Conservation (phyloP, 2,797 vertebrate species). For the Nothura maculosa region DNA sequence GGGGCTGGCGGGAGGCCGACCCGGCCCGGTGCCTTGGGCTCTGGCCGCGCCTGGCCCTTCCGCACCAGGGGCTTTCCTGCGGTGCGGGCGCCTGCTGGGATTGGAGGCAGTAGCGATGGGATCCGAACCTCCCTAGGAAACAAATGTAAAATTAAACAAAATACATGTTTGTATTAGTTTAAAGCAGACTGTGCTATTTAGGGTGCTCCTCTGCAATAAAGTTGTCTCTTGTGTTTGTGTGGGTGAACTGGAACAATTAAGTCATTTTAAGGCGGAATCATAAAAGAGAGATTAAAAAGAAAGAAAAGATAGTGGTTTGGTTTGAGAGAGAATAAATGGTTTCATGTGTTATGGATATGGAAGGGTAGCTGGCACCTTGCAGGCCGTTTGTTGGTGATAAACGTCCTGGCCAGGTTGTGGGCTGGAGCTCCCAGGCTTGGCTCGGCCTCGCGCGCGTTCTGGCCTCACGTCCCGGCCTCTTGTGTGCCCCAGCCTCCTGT, state of each 20-base stretch:
- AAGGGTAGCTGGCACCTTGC: neutral
- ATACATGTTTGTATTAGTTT: conserved; percentile 52
- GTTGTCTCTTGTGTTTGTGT: conserved; percentile 54
- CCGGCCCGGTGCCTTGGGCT: neutral
- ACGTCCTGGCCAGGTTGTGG: accelerated
- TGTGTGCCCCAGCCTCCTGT: no score
- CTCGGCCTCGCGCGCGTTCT: no score
- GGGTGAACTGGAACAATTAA: conserved; percentile 69
- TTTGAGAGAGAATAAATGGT: neutral
- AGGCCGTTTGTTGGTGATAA: neutral
- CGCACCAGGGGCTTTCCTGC: accelerated
- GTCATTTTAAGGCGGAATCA: conserved; percentile 39
- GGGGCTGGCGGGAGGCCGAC: neutral
- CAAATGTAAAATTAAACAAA: conserved; percentile 60
- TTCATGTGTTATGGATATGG: accelerated
- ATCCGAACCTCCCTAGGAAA: conserved; percentile 32
- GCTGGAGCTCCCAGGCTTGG: neutral
- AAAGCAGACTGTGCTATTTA: conserved; percentile 53
- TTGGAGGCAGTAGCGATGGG: neutral
- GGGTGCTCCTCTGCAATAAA: conserved; percentile 21
- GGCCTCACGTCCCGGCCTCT: no score
- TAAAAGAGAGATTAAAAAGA: conserved; percentile 40
- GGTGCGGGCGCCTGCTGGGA: neutral
- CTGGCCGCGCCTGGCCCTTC: accelerated
- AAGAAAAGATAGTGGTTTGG: conserved; percentile 9